A percentile compares a stretch with the other conserved stretches of the same genome.
These are phyloP conservation scores for Podiceps cristatus DNA, from an alignment of 2,113 vertebrate species.

Conservation along the genomic window DNA sequence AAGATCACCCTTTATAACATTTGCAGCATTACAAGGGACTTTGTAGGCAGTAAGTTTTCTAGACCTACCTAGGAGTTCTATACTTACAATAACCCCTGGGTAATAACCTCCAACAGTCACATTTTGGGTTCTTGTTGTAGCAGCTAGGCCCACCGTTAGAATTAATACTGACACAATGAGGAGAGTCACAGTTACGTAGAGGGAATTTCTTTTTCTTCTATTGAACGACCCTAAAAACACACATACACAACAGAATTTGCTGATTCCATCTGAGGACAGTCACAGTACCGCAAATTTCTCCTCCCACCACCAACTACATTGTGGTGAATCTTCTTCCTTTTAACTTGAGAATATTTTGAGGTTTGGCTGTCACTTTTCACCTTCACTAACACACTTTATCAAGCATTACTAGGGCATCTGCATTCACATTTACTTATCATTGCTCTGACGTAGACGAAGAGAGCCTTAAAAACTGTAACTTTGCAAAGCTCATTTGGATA, in stretches of 20 bases:
- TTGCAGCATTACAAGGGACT: conserved; percentile 32
- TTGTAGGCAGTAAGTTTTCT: conserved; percentile 45
- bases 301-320: background rate
- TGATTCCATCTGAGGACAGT: conserved; percentile 41
- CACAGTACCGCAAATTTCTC: background rate
- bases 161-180: conserved; percentile 95
- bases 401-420: background rate
- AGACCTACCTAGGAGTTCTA: conserved; percentile 67
- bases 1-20: conserved; percentile 31
- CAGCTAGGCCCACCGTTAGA: conserved; percentile 93
- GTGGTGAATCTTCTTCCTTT: background rate
- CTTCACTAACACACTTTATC: conserved; percentile 4
- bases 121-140: conserved; percentile 97
- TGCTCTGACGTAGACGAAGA: background rate
- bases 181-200: conserved; percentile 92
- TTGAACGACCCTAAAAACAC: conserved; percentile 91
- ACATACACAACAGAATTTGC: conserved; percentile 73
- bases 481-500: background rate
- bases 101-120: conserved; percentile 98
- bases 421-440: background rate
- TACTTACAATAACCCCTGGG: conserved; percentile 97
- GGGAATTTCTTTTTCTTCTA: conserved; percentile 95
- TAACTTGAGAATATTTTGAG: background rate
- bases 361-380: conserved; percentile 15
- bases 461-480: background rate